Conservation (phyloP, 2,797 vertebrate species). For the Cheirogaleus major region DNA sequence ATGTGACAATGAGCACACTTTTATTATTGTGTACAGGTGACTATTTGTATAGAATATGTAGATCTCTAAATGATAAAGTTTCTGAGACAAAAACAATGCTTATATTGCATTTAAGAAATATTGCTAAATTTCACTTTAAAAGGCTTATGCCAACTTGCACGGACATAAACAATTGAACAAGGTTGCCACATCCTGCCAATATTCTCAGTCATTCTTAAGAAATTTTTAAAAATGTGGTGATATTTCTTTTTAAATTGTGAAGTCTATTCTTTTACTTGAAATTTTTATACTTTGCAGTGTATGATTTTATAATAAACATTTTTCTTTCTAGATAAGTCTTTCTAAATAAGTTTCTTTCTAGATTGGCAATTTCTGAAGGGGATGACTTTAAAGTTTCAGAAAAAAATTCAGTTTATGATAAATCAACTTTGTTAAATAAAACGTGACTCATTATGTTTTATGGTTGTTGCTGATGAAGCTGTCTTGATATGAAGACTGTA, state of each 20-base stretch:
- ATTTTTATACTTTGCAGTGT: background rate
- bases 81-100: background rate
- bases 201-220: background rate
- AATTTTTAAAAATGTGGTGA: fast-evolving
- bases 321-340: background rate
- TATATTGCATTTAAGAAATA: background rate
- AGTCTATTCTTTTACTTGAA: background rate
- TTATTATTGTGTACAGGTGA: background rate
- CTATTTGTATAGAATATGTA: background rate
- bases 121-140: background rate
- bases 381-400: background rate
- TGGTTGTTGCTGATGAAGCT: background rate
- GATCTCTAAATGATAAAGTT: background rate
- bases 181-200: background rate
- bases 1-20: background rate
- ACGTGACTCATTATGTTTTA: background rate
- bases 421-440: background rate
- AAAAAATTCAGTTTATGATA: background rate
- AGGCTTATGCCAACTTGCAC: background rate
- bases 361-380: background rate
- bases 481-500: background rate
- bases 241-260: background rate
- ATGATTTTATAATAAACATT: background rate
- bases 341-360: background rate
- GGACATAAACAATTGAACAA: background rate